Evolutionary conservation across 2,113 vertebrate genomes (phyloP).

Genomic region (Tor tambroides): DNA sequence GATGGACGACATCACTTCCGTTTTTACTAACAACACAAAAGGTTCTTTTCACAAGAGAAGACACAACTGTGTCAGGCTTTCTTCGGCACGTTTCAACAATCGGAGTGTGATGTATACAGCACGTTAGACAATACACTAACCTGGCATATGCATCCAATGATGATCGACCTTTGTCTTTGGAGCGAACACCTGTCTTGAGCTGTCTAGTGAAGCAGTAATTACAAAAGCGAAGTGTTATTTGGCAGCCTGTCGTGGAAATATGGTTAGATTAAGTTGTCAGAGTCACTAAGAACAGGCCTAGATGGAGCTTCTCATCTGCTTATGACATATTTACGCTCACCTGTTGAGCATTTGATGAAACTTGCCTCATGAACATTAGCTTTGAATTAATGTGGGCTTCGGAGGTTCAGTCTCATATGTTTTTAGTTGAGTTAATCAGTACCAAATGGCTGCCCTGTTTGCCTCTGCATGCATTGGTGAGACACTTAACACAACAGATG

Average conservation of each 20-base stretch:
- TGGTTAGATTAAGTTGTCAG: conserved; percentile 22
- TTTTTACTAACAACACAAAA: conserved; percentile 10
- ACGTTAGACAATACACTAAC: conserved; percentile 18
- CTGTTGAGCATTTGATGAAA: conserved; percentile 57
- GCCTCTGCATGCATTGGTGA: conserved; percentile 57
- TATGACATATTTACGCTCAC: conserved; percentile 38
- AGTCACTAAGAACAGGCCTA: conserved; percentile 40
- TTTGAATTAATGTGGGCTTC: conserved; percentile 45
- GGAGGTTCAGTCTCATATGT: conserved; percentile 47
- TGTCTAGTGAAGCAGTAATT: conserved; percentile 38
- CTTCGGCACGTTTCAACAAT: neutral
- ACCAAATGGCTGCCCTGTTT: conserved; percentile 39
- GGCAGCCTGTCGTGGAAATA: conserved; percentile 28
- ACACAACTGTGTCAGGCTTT: conserved; percentile 8
- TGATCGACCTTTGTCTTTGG: conserved; percentile 15
- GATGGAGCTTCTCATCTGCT: conserved; percentile 52
- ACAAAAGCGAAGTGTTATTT: conserved; percentile 44
- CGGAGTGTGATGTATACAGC: conserved; percentile 32
- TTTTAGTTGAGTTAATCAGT: conserved; percentile 52
- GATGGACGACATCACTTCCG: conserved; percentile 36
- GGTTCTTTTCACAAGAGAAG: conserved; percentile 28
- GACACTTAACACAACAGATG: conserved; percentile 41
- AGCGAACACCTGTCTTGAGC: conserved; percentile 55
- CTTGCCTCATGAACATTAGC: conserved; percentile 46
- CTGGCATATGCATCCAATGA: neutral